phyloP scores from a whole-genome alignment of 2,113 vertebrate species.

The Gymnarchus niloticus region DNA sequence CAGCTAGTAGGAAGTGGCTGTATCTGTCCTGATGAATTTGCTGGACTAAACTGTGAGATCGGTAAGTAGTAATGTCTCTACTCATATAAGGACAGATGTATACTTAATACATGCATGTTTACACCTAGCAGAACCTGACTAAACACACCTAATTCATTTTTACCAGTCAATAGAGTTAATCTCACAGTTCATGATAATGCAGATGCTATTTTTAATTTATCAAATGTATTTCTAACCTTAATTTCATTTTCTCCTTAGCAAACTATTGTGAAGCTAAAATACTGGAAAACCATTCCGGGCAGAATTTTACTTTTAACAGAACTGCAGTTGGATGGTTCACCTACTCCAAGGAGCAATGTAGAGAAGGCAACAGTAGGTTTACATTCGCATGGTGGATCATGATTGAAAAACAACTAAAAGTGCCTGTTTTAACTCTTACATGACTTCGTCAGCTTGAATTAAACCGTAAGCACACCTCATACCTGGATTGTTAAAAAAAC shows the following conservation, averaged over 20 bases:
- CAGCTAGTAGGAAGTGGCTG: background rate
- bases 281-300: too few species aligned
- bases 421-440: too few species aligned
- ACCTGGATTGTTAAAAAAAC: too few species aligned
- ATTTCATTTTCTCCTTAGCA: background rate
- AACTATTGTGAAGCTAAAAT: constrained; percentile 6
- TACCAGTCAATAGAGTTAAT: too few species aligned
- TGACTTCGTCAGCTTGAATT: too few species aligned
- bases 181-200: background rate
- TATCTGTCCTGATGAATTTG: constrained; percentile 16
- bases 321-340: constrained; percentile 19
- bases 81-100: background rate
- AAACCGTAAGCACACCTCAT: too few species aligned
- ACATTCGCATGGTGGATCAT: background rate
- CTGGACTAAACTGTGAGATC: constrained; percentile 11
- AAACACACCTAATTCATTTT: background rate
- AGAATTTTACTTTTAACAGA: constrained; percentile 12
- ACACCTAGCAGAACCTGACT: background rate
- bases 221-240: background rate
- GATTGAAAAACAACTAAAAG: too few species aligned
- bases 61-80: background rate
- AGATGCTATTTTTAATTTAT: background rate
- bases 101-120: background rate
- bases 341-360: constrained; percentile 14
- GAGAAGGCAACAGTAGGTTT: background rate